These are phyloP conservation scores for Timema cristinae DNA, from an alignment of 2,888 invertebrate genomes.

Conservation along the genomic window DNA sequence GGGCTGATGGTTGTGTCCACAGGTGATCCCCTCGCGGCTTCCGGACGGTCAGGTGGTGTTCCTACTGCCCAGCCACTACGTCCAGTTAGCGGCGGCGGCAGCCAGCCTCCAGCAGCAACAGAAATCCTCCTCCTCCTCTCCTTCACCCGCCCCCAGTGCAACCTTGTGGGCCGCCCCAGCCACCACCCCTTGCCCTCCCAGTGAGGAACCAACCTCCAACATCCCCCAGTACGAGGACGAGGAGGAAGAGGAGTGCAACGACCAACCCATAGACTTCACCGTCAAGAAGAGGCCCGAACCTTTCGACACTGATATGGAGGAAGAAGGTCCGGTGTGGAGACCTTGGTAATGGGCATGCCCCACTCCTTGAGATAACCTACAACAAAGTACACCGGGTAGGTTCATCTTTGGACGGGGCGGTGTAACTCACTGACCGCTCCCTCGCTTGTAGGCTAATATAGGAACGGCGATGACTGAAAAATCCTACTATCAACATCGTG, in stretches of 20 bases:
- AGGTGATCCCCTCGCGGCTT: conserved; percentile 53
- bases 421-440: too few species aligned
- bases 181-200: conserved; percentile 10
- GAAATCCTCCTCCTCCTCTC: conserved; percentile 17
- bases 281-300: conserved; percentile 18
- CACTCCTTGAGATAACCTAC: background rate
- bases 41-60: conserved; percentile 60
- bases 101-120: conserved; percentile 21
- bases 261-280: conserved; percentile 29
- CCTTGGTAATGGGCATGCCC: conserved; percentile 24
- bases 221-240: conserved; percentile 14
- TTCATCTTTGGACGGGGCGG: too few species aligned
- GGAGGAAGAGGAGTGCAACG: conserved; percentile 16
- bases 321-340: conserved; percentile 29
- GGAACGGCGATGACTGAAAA: background rate
- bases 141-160: conserved; percentile 13
- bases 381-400: too few species aligned
- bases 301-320: conserved; percentile 18
- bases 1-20: conserved; percentile 36
- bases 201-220: conserved; percentile 1
- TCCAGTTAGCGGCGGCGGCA: conserved; percentile 54
- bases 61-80: conserved; percentile 58
- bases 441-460: too few species aligned
- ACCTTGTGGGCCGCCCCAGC: conserved; percentile 9
- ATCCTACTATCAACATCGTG: background rate